Conservation (phyloP, 1,140 invertebrate species). For the Drosophila melanica region DNA sequence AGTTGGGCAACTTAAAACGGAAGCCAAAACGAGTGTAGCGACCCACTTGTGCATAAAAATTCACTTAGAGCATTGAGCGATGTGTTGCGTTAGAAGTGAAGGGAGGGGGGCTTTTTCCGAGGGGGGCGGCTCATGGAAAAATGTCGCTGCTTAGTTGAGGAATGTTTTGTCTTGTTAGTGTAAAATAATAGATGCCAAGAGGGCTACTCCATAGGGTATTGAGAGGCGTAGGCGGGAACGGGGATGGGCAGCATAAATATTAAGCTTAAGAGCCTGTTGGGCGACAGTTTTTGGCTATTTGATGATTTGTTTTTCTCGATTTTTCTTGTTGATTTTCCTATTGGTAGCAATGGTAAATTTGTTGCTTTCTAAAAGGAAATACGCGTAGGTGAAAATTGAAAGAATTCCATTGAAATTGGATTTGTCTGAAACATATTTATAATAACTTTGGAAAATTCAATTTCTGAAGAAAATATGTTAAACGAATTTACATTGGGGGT, state of each 20-base stretch:
- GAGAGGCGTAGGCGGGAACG: not conserved
- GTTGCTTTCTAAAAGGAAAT: constrained; percentile 13
- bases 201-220: not conserved
- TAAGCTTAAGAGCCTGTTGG: constrained; percentile 15
- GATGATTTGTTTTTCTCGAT: constrained; percentile 34
- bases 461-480: constrained; percentile 81
- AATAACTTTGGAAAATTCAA: constrained; percentile 80
- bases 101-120: too few species aligned
- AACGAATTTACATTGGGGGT: constrained; percentile 63
- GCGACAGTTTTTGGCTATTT: constrained; percentile 37
- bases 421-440: constrained; percentile 78
- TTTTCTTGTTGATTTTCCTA: not conserved
- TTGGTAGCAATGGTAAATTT: constrained; percentile 2
- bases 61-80: constrained; percentile 63
- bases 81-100: constrained; percentile 14
- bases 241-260: not conserved
- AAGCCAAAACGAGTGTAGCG: constrained; percentile 17
- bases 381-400: constrained; percentile 36
- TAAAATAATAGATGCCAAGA: constrained; percentile 66
- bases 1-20: not conserved
- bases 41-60: constrained; percentile 49
- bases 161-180: constrained; percentile 73
- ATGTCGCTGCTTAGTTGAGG: constrained; percentile 67
- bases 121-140: constrained; percentile 21
- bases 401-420: constrained; percentile 76